Base-by-base conservation (phyloP, 2,888 invertebrate species). In the Volucella bombylans region DNA sequence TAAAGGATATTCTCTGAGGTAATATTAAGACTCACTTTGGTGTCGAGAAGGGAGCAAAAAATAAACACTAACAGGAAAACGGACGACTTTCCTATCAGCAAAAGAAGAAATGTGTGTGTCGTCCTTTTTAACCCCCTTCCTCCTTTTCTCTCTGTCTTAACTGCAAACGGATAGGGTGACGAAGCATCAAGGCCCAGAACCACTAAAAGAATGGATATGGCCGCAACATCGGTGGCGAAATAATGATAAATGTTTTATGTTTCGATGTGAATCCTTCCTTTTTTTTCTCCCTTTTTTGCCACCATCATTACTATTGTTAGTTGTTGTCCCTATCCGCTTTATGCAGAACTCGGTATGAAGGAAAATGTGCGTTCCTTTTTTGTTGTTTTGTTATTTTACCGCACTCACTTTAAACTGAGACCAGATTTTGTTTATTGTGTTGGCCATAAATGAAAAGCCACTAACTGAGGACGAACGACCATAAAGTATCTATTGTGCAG, bases 1-100 rank as follows among this genome's bases (percentile, higher is more conserved):
- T 89, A 90, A 89, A 88, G 88, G 87, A 87, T 88, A 88, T 88
- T 83, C 89, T 88, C 88, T 50, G 86, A 88, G 89, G 88, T 88
- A 87, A 87, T 87, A 89, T 87, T 88, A 88, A 87, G 86, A 80
- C 61, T 67, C 80, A 68, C 81, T 85, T 85, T 71, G 50, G 52
- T 67, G 74, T 59, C 65, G 18, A 31, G 31, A 18, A 69, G 59
- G 54, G 52, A 47, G 47, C 14, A 43, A 52, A 8, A n/a, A 10
- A 47, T 43, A 41, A n/a, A 52, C 45, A 47, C 45, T 65, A 62
- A 54, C n/a, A 64, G n/a, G 38, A 49, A 39, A 64, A 45, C 8
- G 41, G 62, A 43, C 45, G 57, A 10, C 41, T 68, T 43, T 57
- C 38, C 62, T 45, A 77, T 73, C 64, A 69, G 65, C 54, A 67